Evolutionary conservation across 2,113 vertebrate species (phyloP).

Genomic region (Ondatra zibethicus): DNA sequence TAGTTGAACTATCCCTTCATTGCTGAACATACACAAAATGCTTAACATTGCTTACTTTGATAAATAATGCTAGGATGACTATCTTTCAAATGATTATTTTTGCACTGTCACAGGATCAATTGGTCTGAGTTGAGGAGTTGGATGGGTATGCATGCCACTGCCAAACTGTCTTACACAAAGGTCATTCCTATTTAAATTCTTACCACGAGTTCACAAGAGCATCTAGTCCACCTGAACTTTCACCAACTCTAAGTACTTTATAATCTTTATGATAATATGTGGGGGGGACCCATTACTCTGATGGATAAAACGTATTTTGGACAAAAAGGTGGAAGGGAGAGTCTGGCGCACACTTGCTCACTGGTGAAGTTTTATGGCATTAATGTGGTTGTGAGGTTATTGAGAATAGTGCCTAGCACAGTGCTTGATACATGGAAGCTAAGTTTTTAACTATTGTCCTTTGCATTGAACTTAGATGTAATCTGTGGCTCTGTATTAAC

Average conservation of each 20-base stretch:
- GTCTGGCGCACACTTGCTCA: background rate
- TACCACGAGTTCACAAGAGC: conserved; percentile 31
- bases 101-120: conserved; percentile 7
- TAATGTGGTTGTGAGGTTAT: background rate
- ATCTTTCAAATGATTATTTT: conserved; percentile 20
- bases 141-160: background rate
- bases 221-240: background rate
- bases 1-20: conserved; percentile 44
- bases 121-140: background rate
- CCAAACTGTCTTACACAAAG: conserved; percentile 59
- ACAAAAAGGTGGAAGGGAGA: background rate
- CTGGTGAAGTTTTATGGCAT: background rate
- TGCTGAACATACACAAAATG: conserved; percentile 22
- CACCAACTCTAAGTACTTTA: conserved; percentile 46
- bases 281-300: background rate
- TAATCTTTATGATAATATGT: background rate
- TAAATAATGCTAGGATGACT: conserved; percentile 18
- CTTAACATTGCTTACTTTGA: conserved; percentile 45
- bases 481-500: background rate
- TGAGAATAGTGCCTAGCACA: background rate
- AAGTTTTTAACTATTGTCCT: background rate
- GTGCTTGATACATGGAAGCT: background rate
- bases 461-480: conserved; percentile 2
- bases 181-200: conserved; percentile 57
- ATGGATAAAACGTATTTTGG: background rate